These are phyloP conservation scores for Erethizon dorsatum DNA, from an alignment of 2,797 vertebrate species.

Conservation along the genomic window DNA sequence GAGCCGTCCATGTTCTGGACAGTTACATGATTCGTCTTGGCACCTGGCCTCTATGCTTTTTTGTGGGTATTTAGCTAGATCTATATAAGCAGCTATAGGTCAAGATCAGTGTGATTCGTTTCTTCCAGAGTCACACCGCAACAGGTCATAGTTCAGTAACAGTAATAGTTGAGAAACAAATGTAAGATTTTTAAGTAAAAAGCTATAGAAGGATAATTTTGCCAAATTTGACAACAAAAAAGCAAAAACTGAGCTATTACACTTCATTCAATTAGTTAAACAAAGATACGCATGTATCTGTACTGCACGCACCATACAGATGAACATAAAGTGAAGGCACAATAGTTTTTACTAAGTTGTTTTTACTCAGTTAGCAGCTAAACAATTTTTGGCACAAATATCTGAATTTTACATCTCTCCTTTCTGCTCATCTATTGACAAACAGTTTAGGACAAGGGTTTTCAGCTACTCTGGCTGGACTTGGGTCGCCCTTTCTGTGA, in stretches of 20 bases:
- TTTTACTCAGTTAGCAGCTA: not conserved
- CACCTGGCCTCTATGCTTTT: not conserved
- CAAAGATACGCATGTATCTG: not conserved
- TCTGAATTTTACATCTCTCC: not conserved
- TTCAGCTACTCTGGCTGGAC: not conserved
- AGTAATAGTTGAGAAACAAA: not conserved
- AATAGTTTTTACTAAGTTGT: not conserved
- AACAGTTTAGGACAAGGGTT: not conserved
- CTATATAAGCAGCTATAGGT: not conserved
- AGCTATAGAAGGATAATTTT: not conserved
- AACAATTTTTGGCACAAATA: not conserved
- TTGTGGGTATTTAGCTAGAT: not conserved
- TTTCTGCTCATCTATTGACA: not conserved
- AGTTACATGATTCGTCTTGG: not conserved
- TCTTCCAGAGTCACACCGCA: not conserved
- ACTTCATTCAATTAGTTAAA: not conserved
- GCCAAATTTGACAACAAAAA: not conserved
- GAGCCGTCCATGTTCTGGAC: no score
- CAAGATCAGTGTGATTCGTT: not conserved
- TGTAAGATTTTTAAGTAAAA: not conserved
- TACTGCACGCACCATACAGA: not conserved
- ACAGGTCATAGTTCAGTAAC: not conserved
- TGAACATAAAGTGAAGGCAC: not conserved
- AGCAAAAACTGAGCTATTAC: not conserved
- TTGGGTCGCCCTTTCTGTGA: not conserved